phyloP scores from a whole-genome alignment of 2,888 invertebrate genomes.

The Nomada lathburiana region DNA sequence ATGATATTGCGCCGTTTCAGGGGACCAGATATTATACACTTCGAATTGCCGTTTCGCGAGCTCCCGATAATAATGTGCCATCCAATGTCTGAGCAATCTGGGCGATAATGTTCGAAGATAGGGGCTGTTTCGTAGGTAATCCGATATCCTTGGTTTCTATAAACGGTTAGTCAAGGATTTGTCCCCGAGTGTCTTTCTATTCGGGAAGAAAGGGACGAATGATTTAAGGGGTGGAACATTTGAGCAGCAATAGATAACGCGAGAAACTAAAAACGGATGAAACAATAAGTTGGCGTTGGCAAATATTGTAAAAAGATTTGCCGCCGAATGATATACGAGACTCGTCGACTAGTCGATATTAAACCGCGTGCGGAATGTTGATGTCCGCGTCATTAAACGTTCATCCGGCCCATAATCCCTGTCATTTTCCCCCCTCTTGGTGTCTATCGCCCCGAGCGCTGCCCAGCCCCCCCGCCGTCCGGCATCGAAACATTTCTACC shows the following conservation, averaged over 20 bases:
- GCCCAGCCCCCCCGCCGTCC: conserved; percentile 4
- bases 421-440: conserved; percentile 45
- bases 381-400: conserved; percentile 56
- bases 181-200: background rate
- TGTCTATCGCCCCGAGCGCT: conserved; percentile 2
- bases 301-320: conserved; percentile 31
- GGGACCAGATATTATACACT: conserved; percentile 48
- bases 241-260: background rate
- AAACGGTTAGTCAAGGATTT: conserved; percentile 13
- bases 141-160: background rate
- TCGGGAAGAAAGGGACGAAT: background rate
- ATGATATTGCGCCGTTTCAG: conserved; percentile 54
- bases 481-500: conserved; percentile 3
- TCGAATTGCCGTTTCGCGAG: conserved; percentile 47
- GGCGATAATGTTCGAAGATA: conserved; percentile 11
- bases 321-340: conserved; percentile 60
- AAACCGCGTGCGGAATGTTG: conserved; percentile 57
- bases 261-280: background rate
- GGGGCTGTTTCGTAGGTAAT: conserved; percentile 11
- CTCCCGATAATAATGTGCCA: conserved; percentile 42
- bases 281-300: too few relatives aligned
- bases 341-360: conserved; percentile 63
- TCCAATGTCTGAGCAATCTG: conserved; percentile 23
- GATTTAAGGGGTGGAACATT: background rate
- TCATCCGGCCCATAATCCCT: conserved; percentile 46